Conservation (phyloP, 2,113 vertebrate genomes). For the Dicrurus megarhynchus region DNA sequence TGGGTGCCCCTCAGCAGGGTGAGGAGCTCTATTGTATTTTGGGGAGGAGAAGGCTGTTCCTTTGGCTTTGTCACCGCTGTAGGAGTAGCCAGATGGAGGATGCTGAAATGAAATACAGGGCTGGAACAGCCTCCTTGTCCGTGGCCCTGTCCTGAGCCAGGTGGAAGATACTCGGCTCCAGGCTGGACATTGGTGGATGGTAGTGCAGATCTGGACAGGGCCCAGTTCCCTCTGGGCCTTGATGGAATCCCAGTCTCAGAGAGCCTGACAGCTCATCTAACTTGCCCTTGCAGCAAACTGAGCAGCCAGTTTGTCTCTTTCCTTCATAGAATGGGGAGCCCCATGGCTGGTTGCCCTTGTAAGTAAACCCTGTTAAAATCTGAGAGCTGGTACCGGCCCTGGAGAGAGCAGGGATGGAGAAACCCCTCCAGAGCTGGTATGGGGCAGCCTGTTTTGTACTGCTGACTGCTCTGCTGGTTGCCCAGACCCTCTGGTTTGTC, state of each 20-base stretch:
- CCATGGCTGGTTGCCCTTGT: not conserved
- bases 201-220: not conserved
- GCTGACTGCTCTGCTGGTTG: not conserved
- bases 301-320: not conserved
- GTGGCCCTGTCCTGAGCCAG: accelerated
- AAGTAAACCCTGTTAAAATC: not conserved
- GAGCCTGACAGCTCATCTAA: not conserved
- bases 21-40: not conserved
- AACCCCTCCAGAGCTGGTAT: not conserved
- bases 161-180: not conserved
- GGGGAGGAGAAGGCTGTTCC: not conserved
- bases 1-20: not conserved
- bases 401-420: not conserved
- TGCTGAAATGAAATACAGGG: not conserved
- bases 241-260: not conserved
- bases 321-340: accelerated
- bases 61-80: not conserved
- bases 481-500: not conserved
- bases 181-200: not conserved
- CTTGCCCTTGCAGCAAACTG: not conserved
- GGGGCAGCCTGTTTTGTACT: accelerated
- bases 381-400: accelerated
- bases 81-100: not conserved
- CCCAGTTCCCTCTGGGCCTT: not conserved
- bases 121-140: not conserved